phyloP scores from a whole-genome alignment of 2,113 vertebrate genomes.

The Nyctereutes procyonoides region DNA sequence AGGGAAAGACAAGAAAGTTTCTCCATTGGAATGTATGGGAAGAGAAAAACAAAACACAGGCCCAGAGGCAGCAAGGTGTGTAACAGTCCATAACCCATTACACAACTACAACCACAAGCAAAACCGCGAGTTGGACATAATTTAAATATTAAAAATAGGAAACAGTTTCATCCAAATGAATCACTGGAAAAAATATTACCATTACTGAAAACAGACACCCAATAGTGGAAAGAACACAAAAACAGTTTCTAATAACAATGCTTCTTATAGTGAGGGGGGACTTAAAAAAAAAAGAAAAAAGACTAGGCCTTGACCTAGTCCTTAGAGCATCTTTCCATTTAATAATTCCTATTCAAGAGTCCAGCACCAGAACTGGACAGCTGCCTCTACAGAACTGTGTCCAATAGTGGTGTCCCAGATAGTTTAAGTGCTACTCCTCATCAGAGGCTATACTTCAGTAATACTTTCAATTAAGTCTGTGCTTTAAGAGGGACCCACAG shows the following conservation, averaged over 20 bases:
- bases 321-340: constrained; percentile 90
- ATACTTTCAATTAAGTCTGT: constrained; percentile 88
- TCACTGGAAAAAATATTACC: constrained; percentile 40
- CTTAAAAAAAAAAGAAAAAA: constrained; percentile 23
- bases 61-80: constrained; percentile 38
- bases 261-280: constrained; percentile 53
- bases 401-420: constrained; percentile 78
- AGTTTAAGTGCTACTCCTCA: constrained; percentile 86
- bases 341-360: constrained; percentile 58
- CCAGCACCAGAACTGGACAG: constrained; percentile 81
- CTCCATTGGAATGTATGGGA: background rate
- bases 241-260: constrained; percentile 63
- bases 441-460: constrained; percentile 85
- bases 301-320: constrained; percentile 84
- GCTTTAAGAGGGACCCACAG: constrained; percentile 87
- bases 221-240: constrained; percentile 54
- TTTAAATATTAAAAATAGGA: constrained; percentile 48
- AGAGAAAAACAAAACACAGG: background rate
- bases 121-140: constrained; percentile 19
- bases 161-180: constrained; percentile 41
- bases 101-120: constrained; percentile 23
- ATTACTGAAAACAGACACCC: constrained; percentile 55
- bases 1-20: constrained; percentile 12
- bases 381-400: constrained; percentile 76
- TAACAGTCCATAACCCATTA: constrained; percentile 6